phyloP scores from a whole-genome alignment of 2,797 vertebrate species.

The Hapalemur alaotrensis region DNA sequence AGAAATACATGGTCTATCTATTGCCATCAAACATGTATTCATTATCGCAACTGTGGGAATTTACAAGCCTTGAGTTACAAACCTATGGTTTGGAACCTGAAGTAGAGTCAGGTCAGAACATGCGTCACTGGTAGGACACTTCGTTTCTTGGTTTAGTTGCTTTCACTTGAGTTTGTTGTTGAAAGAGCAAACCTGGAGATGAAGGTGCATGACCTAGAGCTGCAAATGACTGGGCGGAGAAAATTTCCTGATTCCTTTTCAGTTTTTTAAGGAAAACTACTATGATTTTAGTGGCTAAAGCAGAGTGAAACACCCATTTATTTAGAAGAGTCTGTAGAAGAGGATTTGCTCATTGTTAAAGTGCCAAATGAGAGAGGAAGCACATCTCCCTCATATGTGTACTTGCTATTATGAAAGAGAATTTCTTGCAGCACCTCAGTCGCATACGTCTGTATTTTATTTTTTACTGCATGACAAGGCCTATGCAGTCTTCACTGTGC shows the following conservation, averaged over 20 bases:
- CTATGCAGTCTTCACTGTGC: not conserved
- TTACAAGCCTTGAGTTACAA: not conserved
- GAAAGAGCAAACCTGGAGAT: not conserved
- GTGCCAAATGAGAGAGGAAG: not conserved
- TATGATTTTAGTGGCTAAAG: not conserved
- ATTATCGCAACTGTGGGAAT: not conserved
- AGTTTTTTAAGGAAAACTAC: not conserved
- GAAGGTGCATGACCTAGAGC: not conserved
- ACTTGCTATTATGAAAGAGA: no score
- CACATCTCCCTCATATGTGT: accelerated
- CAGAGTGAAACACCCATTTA: not conserved
- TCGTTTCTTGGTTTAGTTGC: not conserved
- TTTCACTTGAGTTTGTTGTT: not conserved
- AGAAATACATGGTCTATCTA: not conserved
- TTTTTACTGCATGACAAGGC: not conserved
- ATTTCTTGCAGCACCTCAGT: not conserved
- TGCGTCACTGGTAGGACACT: not conserved
- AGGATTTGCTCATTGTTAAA: not conserved
- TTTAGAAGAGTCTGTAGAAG: not conserved
- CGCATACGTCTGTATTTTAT: not conserved
- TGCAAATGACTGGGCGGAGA: not conserved
- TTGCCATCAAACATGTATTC: not conserved
- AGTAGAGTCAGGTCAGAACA: not conserved
- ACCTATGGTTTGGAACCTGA: not conserved
- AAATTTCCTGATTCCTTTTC: not conserved